phyloP scores from a whole-genome alignment of 2,113 vertebrate genomes.

The Serinus canaria region DNA sequence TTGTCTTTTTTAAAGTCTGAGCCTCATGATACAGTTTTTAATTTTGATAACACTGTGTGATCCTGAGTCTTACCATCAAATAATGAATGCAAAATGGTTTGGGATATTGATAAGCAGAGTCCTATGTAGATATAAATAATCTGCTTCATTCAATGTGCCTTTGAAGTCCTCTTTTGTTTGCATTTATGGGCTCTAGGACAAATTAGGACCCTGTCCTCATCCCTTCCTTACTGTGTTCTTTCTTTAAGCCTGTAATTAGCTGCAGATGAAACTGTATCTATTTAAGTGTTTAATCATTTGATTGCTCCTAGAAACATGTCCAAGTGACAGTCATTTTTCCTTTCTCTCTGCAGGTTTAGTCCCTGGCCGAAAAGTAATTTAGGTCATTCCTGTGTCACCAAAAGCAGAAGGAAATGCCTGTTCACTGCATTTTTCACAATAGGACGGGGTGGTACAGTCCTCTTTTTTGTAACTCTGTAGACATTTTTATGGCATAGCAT shows the following conservation, averaged over 20 bases:
- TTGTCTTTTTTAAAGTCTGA: neutral
- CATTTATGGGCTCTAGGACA: neutral
- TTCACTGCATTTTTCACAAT: neutral
- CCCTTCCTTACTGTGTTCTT: neutral
- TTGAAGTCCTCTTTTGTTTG: slow-evolving; percentile 7
- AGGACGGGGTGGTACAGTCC: neutral
- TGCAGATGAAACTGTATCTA: neutral
- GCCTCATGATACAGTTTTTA: neutral
- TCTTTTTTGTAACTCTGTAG: neutral
- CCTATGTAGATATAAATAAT: neutral
- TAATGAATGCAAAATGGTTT: neutral
- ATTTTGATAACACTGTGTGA: neutral
- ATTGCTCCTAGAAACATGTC: neutral
- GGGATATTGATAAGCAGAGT: neutral
- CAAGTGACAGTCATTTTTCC: slow-evolving; percentile 2
- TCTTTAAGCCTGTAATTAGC: slow-evolving; percentile 3
- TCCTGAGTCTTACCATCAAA: neutral
- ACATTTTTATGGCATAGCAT: neutral
- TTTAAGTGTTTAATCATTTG: slow-evolving; percentile 13
- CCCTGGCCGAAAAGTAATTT: neutral
- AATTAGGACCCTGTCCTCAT: neutral
- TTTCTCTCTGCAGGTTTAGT: neutral
- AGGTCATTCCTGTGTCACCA: neutral
- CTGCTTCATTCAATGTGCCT: neutral
- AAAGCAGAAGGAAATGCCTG: neutral